Conservation (phyloP, 2,797 vertebrate species). For the Loriculus beryllinus region DNA sequence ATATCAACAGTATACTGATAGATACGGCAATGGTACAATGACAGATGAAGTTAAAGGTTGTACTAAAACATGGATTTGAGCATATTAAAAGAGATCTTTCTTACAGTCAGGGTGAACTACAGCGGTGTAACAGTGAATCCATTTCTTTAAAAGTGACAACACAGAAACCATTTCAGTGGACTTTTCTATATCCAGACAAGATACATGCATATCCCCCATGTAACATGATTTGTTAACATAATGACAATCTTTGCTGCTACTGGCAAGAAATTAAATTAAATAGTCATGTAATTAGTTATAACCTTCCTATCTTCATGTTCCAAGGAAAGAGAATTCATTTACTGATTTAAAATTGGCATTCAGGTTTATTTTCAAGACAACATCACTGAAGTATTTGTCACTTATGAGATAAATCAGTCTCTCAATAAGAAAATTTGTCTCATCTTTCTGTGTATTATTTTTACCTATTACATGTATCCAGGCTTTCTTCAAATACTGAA, state of each 20-base stretch:
- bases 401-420: not conserved
- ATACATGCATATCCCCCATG: not conserved
- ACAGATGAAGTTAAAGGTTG: not conserved
- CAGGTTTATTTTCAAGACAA: not conserved
- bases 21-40: not conserved
- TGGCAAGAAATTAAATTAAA: not conserved
- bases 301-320: not conserved
- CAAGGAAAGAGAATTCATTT: not conserved
- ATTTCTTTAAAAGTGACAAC: not conserved
- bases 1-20: not conserved
- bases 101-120: not conserved
- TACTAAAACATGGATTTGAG: not conserved
- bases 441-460: not conserved
- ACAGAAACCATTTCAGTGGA: not conserved
- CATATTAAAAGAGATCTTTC: not conserved
- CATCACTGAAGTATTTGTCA: not conserved
- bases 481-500: not conserved
- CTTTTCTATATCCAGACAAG: not conserved
- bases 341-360: not conserved
- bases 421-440: not conserved
- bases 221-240: not conserved
- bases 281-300: not conserved
- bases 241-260: not conserved
- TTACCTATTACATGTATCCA: not conserved
- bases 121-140: not conserved